Conservation (phyloP, 2,113 vertebrate species). For the Murina feae region DNA sequence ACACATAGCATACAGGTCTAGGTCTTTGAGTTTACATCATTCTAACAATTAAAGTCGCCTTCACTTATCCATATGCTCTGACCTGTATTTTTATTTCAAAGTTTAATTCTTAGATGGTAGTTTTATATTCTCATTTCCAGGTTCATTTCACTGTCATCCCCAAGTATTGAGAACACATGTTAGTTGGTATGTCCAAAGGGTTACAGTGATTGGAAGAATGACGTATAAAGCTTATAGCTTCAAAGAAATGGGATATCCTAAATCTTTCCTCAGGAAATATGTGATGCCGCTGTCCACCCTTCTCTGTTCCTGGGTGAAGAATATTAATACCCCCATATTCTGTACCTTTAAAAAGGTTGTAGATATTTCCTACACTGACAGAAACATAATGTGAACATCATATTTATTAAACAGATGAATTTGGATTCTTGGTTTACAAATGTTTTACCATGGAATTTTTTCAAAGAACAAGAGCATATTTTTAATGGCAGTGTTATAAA, state of each 20-base stretch:
- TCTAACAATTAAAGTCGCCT: conserved; percentile 3
- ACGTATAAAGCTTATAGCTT: background rate
- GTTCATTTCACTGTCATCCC: background rate
- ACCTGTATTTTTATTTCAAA: background rate
- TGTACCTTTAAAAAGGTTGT: background rate
- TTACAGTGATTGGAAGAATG: background rate
- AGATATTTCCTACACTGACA: background rate
- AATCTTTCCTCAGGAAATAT: background rate
- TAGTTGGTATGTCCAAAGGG: background rate
- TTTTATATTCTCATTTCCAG: conserved; percentile 17
- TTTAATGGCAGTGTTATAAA: conserved; percentile 12
- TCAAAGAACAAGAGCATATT: background rate
- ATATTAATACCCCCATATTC: background rate
- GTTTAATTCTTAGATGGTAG: conserved; percentile 7
- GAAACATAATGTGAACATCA: background rate
- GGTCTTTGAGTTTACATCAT: background rate
- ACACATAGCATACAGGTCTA: background rate
- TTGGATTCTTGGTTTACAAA: background rate
- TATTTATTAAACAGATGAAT: background rate
- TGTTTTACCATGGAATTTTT: background rate
- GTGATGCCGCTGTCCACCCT: background rate
- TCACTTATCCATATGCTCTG: background rate
- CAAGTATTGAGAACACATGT: background rate
- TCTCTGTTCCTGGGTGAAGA: background rate
- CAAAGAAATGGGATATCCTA: background rate